Base-by-base conservation (phyloP, 1,140 invertebrate genomes). In the Chrysopa pallens region DNA sequence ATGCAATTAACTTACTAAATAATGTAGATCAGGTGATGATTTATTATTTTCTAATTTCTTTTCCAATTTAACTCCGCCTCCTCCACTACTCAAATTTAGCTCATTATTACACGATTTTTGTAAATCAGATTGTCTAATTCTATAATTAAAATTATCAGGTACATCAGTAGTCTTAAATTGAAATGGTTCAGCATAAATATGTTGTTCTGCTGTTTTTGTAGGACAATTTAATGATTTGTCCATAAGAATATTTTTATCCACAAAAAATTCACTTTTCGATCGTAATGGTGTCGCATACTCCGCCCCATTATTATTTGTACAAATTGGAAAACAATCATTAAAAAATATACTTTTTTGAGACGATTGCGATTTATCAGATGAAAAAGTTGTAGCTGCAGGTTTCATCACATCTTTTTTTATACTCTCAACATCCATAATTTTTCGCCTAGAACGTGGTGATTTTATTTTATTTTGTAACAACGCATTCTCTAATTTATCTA, bases 401-500 rank as follows among this genome's bases (percentile, higher is more conserved):
- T 23, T 23, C 17, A 23, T 23, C 5, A 23, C 17, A 23, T 23
- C 17, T 5, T 23, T 23, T 23, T 23, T 23, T 3, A 23, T 23
- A 23, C 5, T 23, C 5, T 23, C 17, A 23, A 23, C 17, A 23
- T 23, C 17, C 17, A 23, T 23, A 23, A 23, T 23, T 23, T 23
- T 23, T 5, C 17, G 17, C 5, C 17, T 2, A 23, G 17, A 23
- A 23, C 17, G 17, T 36, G 38, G 39, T 35, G 41, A 44, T 47
- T 46, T 52, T 38, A 58, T 56, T 47, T 68, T 64, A 37, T 70
- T 66, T 49, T 65, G 68, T 17, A 64, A 59, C 42, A 73, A 54
- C 0, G 66, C 70, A 42, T 63, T 64, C 54, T 74, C 71, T 3
- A 74, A 51, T 50, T 73, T 74, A 45, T 70, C 69, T 0, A 74